Base-by-base conservation (phyloP, 2,888 invertebrate species). In the Tanaodytes sp. region DNA sequence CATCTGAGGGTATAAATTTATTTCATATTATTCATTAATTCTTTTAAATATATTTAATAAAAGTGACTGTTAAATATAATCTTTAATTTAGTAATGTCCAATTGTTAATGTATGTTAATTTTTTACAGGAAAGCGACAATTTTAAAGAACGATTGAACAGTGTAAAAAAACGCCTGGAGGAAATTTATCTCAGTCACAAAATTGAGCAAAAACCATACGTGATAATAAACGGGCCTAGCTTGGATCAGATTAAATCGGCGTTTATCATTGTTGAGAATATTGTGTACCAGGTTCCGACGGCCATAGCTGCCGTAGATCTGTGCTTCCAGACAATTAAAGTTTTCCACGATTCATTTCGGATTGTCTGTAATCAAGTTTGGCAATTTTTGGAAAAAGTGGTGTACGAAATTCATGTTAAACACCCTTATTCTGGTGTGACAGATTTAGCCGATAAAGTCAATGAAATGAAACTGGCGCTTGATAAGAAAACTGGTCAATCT, bases 261-360 rank as follows among this genome's bases (percentile, higher is more conserved):
- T 40, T 19, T 19, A 19, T 40, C 14, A 19, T 40, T 31, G 30
- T 57, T 12, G 42, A 57, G 9, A 27, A 55, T 30, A 12, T 39
- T 12, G 36, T 37, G 8, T 64, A 57, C 18, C 64, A 64, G 57
- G 48, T 64, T 4, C 23, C 23, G 23, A 15, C 64, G 4, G 15
- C 8, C 6, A 30, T 14, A 48, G 11, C 11, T 27, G 64, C 64
- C 14, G 57, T 64, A 11, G 57, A 64, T 64, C 19, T 64, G 8
- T 64, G 64, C 33, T 64, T 57, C 30, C 36, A 57, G 18, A 57
- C 20, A n/a, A 15, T n/a, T 9, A 64, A 64, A 40, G 40, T 40
- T 2, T 39, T 39, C 11, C 6, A 12, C 12, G 12, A n/a, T 3
- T n/a, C 8, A 3, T 33, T n/a, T n/a, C 12, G 11, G 16, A 14